A percentile compares a stretch with the other conserved stretches of the same genome.
phyloP scores from a whole-genome alignment of 2,888 invertebrate species.

The Leptopilina drosophilae region DNA sequence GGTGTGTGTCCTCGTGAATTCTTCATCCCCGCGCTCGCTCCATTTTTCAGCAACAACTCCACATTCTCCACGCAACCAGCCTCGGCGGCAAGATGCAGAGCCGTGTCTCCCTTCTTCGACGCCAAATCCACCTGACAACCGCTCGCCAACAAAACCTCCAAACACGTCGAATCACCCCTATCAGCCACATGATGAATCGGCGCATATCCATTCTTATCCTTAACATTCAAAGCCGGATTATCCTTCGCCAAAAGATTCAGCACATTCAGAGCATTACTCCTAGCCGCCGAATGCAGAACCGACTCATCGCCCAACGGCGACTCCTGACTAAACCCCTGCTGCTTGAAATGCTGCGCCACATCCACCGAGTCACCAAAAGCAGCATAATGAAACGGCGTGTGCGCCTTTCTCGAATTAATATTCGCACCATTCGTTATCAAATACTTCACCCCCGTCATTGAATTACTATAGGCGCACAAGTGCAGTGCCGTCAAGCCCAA shows the following conservation, averaged over 20 bases:
- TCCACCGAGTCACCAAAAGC: conserved; percentile 92
- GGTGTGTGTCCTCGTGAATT: conserved; percentile 91
- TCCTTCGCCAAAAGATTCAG: conserved; percentile 85
- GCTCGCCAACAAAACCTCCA: conserved; percentile 86
- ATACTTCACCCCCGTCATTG: conserved; percentile 83
- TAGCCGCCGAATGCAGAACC: conserved; percentile 89
- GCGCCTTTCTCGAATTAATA: conserved; percentile 85
- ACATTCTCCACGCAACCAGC: conserved; percentile 91
- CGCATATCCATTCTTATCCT: conserved; percentile 87
- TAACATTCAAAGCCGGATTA: conserved; percentile 86
- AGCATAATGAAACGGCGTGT: conserved; percentile 92
- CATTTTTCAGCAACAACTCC: conserved; percentile 84
- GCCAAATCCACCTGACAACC: conserved; percentile 85
- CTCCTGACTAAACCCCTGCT: conserved; percentile 84
- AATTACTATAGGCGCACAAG: conserved; percentile 88
- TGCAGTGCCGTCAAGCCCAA: conserved; percentile 87
- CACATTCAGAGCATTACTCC: conserved; percentile 90
- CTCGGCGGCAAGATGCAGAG: conserved; percentile 92
- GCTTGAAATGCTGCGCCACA: conserved; percentile 87
- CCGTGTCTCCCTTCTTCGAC: conserved; percentile 86
- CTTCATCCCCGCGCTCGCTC: conserved; percentile 86
- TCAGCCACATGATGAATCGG: conserved; percentile 90
- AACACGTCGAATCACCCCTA: conserved; percentile 86
- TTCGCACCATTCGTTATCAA: conserved; percentile 84
- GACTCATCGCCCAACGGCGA: conserved; percentile 85